Conservation (phyloP, 2,113 vertebrate genomes). For the Cyphomyrus discorhynchus region DNA sequence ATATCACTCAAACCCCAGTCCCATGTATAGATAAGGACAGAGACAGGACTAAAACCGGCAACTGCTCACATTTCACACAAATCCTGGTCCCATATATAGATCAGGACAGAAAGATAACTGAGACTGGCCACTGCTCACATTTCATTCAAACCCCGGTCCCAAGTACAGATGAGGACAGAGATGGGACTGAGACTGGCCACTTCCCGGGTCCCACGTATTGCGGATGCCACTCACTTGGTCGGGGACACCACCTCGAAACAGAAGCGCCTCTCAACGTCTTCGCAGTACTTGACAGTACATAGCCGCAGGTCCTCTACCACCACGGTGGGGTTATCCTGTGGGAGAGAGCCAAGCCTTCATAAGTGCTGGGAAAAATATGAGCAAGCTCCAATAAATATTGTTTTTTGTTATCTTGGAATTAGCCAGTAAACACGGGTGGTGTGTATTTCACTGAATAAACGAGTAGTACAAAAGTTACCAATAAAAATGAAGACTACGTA, state of each 20-base stretch:
- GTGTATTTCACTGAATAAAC: background rate
- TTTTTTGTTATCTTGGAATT: background rate
- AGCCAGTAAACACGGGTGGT: background rate
- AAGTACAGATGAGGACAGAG: background rate
- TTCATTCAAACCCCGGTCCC: background rate
- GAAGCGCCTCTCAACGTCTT: conserved; percentile 91
- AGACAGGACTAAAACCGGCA: background rate
- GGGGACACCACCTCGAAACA: conserved; percentile 98
- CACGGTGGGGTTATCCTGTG: conserved; percentile 83
- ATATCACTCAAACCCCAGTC: background rate
- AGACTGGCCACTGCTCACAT: background rate
- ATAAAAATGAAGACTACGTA: background rate
- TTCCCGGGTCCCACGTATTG: background rate
- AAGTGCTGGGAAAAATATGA: background rate
- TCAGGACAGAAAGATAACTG: background rate
- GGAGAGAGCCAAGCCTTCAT: background rate
- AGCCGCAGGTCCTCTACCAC: conserved; percentile 91
- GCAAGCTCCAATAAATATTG: background rate
- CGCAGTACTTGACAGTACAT: conserved; percentile 92
- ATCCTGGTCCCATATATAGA: background rate
- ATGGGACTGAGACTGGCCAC: background rate
- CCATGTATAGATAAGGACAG: background rate
- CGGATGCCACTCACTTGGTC: conserved; percentile 71
- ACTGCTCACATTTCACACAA: background rate
- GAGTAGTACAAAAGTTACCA: background rate